Evolutionary conservation across 2,797 vertebrate genomes (phyloP).

Genomic region (Phrynocephalus vlangalii): DNA sequence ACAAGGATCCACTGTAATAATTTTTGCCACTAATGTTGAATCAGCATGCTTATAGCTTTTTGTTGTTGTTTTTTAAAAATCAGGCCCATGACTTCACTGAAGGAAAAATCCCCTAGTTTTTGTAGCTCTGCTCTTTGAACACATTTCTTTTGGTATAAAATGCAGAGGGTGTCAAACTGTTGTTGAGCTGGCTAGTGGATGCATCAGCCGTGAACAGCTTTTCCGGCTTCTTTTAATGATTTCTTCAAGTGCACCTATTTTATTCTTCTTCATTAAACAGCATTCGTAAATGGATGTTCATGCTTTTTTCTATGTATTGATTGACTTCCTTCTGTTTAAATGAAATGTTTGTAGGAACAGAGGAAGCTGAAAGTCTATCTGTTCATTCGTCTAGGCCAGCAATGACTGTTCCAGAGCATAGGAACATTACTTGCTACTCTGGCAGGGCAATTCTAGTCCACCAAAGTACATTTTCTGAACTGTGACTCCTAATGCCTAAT

Average conservation of each 20-base stretch:
- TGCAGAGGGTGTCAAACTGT: neutral
- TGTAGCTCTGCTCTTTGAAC: neutral
- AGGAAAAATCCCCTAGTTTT: neutral
- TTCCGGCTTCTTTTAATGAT: neutral
- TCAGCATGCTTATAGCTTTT: conserved; percentile 1
- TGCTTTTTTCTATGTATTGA: neutral
- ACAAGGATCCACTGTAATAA: no score
- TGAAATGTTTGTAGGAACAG: neutral
- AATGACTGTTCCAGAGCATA: no score
- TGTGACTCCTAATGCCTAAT: no score
- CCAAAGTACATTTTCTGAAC: no score
- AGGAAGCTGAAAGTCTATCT: neutral
- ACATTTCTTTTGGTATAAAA: neutral
- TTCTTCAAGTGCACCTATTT: neutral
- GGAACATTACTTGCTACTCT: no score
- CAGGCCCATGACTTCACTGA: neutral
- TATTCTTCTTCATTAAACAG: neutral
- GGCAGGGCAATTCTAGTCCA: no score
- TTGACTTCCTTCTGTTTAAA: neutral
- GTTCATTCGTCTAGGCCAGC: neutral
- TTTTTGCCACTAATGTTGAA: neutral
- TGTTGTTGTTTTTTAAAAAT: neutral
- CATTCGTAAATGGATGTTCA: neutral
- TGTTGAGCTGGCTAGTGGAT: neutral
- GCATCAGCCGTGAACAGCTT: neutral